Evolutionary conservation across 2,113 vertebrate species (phyloP), one percentile per base, ranked within the genome.

Genomic region (Gadus macrocephalus): DNA sequence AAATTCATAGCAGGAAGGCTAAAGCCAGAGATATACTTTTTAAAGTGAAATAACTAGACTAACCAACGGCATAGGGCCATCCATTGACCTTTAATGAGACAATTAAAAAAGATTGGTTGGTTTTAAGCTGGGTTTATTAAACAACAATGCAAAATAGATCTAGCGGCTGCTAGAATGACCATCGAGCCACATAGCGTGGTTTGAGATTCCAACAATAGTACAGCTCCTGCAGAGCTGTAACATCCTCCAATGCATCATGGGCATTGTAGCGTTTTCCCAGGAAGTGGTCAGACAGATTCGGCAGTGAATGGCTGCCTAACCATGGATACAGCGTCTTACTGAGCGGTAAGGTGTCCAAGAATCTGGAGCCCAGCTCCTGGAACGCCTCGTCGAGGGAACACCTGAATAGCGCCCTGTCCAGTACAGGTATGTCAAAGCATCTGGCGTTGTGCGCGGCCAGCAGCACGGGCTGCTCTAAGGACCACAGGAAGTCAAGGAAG

Each of bases 291-390:
- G 87, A 89, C 76, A 92, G 3, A 3, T 27, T 28, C 11, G 49
- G 19, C 76, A 85, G 88, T 1, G 77, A 77, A 53, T 86, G 71
- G 25, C 72, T 72, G 11, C 0, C 0, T 14, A 88, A 42, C 8
- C 19, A 38, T 0, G 0, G 2, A 28, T 55, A 75, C 60, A 89
- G 75, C 2, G 55, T 3, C 66, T 78, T 83, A 69, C 81, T 77
- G 0, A 91, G 65, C 6, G 16, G 15, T 17, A 88, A 81, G 0
- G 90, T 91, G 55, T 92, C 91, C 70, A 92, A 31, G n/a, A 82
- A 90, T 0, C 68, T 75, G 3, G 38, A 66, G 31, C 81, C 78
- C 59, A 76, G 69, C 3, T 58, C 0, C 71, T 31, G 14, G 25
- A 90, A 90, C 62, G 81, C 9, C 4, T 31, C n/a, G 35, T 12